Conservation (phyloP, 1,140 invertebrate genomes). For the Neodiprion virginianus region DNA sequence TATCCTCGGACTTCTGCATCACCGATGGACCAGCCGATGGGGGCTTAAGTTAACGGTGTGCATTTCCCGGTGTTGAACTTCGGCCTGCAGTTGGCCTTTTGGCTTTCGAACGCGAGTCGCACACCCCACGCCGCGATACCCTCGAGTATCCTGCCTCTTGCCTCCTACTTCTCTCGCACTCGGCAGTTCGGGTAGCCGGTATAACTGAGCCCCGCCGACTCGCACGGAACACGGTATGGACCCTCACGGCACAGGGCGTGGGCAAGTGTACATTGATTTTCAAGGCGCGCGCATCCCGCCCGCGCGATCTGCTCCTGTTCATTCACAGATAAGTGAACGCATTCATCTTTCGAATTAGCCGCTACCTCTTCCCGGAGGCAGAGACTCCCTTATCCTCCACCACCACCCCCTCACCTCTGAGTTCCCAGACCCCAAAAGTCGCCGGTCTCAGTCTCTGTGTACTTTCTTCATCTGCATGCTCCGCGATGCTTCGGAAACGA, state of each 20-base stretch:
- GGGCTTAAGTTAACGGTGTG: not conserved
- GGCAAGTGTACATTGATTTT: slow-evolving; percentile 7
- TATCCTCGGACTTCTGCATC: not conserved
- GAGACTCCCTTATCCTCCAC: not conserved
- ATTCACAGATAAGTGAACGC: slow-evolving; percentile 7
- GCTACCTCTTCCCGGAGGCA: slow-evolving; percentile 6
- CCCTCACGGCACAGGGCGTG: not conserved
- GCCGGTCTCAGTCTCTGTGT: too few relatives aligned
- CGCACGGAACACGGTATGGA: not conserved
- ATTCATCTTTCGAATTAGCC: slow-evolving; percentile 7
- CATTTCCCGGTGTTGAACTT: not conserved
- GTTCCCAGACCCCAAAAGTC: not conserved
- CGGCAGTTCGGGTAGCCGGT: not conserved
- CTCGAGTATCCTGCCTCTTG: not conserved
- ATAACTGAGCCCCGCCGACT: slow-evolving; percentile 4
- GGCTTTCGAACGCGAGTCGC: not conserved
- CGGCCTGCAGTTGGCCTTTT: not conserved
- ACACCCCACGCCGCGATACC: not conserved
- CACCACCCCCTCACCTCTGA: not conserved
- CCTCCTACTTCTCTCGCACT: not conserved
- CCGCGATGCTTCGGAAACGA: too few relatives aligned
- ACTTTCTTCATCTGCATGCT: too few relatives aligned
- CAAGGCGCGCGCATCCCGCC: slow-evolving; percentile 3
- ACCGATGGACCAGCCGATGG: not conserved
- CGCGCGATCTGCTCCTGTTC: slow-evolving; percentile 4